Percentiles rank a stretch among this genome's conserved stretches.
Evolutionary conservation across 1,140 invertebrate genomes (phyloP).

Genomic region (Arctopsyche grandis): DNA sequence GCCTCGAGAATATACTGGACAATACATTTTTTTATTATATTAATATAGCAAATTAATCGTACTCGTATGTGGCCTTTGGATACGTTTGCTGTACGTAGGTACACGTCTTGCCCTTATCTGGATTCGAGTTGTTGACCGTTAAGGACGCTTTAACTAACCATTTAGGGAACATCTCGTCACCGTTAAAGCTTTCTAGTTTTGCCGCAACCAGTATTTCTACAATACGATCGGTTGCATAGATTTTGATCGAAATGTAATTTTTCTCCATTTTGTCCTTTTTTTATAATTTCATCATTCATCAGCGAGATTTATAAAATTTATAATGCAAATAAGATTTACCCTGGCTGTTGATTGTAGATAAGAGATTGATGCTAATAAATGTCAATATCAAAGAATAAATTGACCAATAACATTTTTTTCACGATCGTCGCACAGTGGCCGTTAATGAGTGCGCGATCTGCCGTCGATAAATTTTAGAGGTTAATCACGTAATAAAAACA

Average conservation of each 20-base stretch:
- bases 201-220: not conserved
- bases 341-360: not conserved
- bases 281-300: too few relatives aligned
- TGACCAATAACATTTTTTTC: not conserved
- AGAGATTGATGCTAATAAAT: not conserved
- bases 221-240: not conserved
- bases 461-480: not conserved
- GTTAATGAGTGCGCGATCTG: not conserved
- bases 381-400: not conserved
- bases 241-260: not conserved
- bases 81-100: not conserved
- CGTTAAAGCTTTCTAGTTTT: not conserved
- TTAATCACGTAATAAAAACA: slow-evolving; percentile 6
- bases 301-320: not conserved
- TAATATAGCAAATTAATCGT: not conserved
- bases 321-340: not conserved
- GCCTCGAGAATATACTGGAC: not conserved
- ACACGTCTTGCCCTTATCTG: not conserved
- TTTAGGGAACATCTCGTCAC: slow-evolving; percentile 8
- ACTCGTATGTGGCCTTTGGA: not conserved
- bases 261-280: not conserved
- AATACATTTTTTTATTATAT: not conserved
- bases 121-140: not conserved
- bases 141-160: slow-evolving; percentile 12
- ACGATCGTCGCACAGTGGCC: not conserved